Evolutionary conservation across 30 jellyfish, hydroid and myxozoan genomes (phyloP).

Genomic region (Hydra vulgaris): DNA sequence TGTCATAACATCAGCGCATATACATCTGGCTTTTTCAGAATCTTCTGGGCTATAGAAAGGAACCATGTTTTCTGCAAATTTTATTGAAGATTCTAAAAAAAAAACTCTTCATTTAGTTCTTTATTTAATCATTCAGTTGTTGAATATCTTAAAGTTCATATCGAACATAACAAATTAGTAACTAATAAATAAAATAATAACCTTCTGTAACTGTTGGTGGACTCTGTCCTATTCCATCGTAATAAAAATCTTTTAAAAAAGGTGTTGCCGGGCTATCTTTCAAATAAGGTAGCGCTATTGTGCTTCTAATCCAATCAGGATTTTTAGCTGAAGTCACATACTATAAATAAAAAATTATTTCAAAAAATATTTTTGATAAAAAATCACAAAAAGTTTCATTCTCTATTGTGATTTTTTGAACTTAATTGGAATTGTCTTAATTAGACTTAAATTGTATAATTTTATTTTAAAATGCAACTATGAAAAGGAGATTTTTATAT

Average conservation of each 20-base stretch:
- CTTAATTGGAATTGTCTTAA: no score
- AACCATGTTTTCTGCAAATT: constrained; percentile 35
- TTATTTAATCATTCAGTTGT: not conserved
- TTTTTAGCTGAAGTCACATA: constrained; percentile 31
- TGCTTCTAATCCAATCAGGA: constrained; percentile 34
- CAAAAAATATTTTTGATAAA: not conserved
- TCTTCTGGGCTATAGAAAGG: constrained; percentile 75
- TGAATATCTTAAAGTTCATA: not conserved
- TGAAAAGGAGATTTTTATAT: no score
- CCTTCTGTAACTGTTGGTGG: constrained; percentile 30
- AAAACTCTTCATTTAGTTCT: not conserved
- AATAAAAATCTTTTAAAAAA: constrained; percentile 51
- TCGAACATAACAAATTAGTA: not conserved
- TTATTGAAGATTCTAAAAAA: constrained; percentile 15
- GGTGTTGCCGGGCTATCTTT: constrained; percentile 58
- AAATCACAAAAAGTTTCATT: not conserved
- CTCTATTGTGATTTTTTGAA: no score
- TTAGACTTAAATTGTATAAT: no score
- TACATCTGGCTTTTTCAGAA: constrained; percentile 67
- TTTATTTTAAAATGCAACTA: no score
- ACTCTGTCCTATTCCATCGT: constrained; percentile 83
- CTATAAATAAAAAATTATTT: constrained; percentile 33
- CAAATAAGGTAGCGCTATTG: constrained; percentile 41
- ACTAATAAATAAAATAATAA: no score
- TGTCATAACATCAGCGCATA: constrained; percentile 63